Evolutionary conservation across 1,140 invertebrate genomes (phyloP).

Genomic region (Maconellicoccus hirsutus): DNA sequence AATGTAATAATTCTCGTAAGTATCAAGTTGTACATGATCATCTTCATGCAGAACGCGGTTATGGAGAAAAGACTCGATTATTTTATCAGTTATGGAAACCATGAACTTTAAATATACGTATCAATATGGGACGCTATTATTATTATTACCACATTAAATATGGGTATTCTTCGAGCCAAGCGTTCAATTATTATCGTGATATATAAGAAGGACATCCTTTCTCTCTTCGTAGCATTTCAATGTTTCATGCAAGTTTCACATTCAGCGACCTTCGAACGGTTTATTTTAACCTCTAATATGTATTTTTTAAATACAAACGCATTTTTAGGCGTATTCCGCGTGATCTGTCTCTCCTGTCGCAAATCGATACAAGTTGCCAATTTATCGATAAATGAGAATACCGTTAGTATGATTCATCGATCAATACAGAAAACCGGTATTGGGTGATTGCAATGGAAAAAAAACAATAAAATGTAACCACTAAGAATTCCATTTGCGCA

Average conservation of each 20-base stretch:
- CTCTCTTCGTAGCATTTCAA: constrained; percentile 2
- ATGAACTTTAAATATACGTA: background rate
- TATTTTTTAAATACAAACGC: background rate
- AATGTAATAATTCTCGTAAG: no score
- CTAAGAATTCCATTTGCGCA: no score
- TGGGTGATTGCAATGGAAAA: no score
- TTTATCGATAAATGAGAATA: background rate
- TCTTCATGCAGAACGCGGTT: background rate
- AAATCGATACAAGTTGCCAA: no score
- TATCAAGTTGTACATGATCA: no score
- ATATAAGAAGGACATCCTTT: constrained; percentile 4
- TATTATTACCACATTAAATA: constrained; percentile 1
- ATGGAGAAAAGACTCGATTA: background rate
- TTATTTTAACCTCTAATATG: constrained; percentile 10
- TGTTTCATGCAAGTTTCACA: background rate
- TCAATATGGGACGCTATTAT: background rate
- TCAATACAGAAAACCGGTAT: no score
- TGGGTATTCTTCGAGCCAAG: constrained; percentile 6
- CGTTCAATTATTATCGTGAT: constrained; percentile 9
- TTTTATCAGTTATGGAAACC: background rate
- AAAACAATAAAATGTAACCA: no score
- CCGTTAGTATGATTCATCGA: background rate
- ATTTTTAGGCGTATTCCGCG: background rate
- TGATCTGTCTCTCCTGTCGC: no score
- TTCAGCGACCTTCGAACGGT: background rate